These are phyloP conservation scores for Agrochola macilenta DNA, from an alignment of 2,888 invertebrate genomes.

Conservation along the genomic window DNA sequence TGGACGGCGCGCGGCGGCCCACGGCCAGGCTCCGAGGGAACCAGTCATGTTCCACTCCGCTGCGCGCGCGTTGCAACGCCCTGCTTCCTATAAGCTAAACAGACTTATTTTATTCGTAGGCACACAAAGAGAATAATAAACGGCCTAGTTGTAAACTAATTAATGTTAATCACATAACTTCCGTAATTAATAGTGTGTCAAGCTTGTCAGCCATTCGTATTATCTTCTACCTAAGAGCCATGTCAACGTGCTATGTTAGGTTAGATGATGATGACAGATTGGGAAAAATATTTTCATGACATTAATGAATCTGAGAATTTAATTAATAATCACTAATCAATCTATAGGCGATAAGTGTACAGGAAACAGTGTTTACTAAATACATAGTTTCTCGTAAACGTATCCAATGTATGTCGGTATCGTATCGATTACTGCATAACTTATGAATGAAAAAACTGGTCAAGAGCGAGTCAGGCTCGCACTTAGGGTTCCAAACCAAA, in stretches of 20 bases:
- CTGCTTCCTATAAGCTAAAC: constrained; percentile 74
- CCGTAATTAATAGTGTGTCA: constrained; percentile 26
- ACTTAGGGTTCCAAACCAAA: not conserved
- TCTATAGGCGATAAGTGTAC: constrained; percentile 7
- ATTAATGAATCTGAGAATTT: not conserved
- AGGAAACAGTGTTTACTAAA: constrained; percentile 53
- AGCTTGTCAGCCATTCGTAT: constrained; percentile 14
- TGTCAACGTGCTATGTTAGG: not conserved
- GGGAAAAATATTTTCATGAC: constrained; percentile 1
- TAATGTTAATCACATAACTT: constrained; percentile 47
- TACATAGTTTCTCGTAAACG: constrained; percentile 37
- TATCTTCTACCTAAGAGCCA: not conserved
- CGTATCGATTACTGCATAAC: constrained; percentile 48
- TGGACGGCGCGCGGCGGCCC: constrained; percentile 67
- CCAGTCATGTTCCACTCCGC: constrained; percentile 87
- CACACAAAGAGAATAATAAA: constrained; percentile 59
- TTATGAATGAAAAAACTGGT: constrained; percentile 35
- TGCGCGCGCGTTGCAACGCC: constrained; percentile 79
- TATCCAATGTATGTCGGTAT: constrained; percentile 43
- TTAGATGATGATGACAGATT: not conserved
- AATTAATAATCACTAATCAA: constrained; percentile 2
- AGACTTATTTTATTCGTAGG: constrained; percentile 50
- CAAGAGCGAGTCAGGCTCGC: not conserved
- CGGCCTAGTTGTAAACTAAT: constrained; percentile 35
- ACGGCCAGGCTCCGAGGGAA: constrained; percentile 75